Base-by-base conservation (phyloP, 1,140 invertebrate genomes). In the Teleogryllus occipitalis region DNA sequence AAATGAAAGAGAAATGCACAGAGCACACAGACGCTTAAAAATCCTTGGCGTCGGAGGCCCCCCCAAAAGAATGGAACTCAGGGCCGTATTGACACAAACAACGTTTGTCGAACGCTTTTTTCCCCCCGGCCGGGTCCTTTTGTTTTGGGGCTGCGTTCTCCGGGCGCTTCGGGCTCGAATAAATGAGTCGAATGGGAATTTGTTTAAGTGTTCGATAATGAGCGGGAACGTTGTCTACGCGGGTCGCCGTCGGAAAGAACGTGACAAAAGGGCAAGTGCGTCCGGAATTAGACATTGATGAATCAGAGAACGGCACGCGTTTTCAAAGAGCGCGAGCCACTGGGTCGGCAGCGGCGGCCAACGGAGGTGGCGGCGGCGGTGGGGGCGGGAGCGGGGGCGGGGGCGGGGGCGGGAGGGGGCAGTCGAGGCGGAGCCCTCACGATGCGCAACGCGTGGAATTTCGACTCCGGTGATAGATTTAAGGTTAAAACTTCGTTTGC, bases 81-180 rank as follows among this genome's bases (percentile, higher is more conserved):
- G 54, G 54, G 54, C 54, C 54, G 54, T 65, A 65, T 65, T 65
- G 54, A 65, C 54, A 65, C 54, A 65, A 65, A 65, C 54, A 65
- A 65, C 54, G 54, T 65, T 65, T 65, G 54, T 65, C 54, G 54
- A 65, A 65, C 54, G 54, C 54, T 65, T 65, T 65, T 65, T 65
- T 65, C 10, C 54, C 27, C 27, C 27, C 27, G 1, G 27, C 27
- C 27, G 27, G 54, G 54, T 65, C 18, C 54, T 65, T 65, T 65
- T 65, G 54, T 65, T 65, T 65, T 65, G 54, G 54, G 18, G 18
- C 54, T 65, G 18, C 1, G 54, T 65, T 65, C 54, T 65, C 54
- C 54, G 54, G 10, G 27, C 27, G 27, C 18, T 65, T 65, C 54
- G 10, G 54, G 18, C 54, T 65, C 54, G 54, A 65, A 65, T 65